Base-by-base conservation (phyloP, 1,140 invertebrate genomes). In the Drosophila suzukii region DNA sequence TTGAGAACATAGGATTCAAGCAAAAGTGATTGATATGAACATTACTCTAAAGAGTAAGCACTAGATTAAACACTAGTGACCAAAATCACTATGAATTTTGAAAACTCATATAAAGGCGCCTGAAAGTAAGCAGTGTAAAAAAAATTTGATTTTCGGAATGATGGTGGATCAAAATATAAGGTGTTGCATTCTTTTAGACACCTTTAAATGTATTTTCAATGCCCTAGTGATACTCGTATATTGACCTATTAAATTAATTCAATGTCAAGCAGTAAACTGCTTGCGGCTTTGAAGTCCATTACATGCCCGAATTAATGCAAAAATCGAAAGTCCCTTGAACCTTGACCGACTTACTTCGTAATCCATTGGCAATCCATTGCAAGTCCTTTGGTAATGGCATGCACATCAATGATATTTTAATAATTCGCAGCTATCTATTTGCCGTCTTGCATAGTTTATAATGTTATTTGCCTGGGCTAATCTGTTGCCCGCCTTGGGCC, bases 331-430 rank as follows among this genome's bases (percentile, higher is more conserved):
- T 15, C 49, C 49, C 49, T 32, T 32, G 10, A 49, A 27, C 57
- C 44, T 59, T 59, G 57, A 39, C 43, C 44, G 17, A 36, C 24
- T 47, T 36, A 2, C 15, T 34, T 27, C 17, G 15, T 11, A 11
- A 44, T 34, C 39, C 39, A 4, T 36, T 39, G 15, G 34, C 12
- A 36, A 53, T 53, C 34, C 38, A 39, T 7, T 7, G 49, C 34
- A 4, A 24, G 46, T 27, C 10, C 8, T 20, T 41, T 34, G 24
- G 2, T 6, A 30, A 34, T 58, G 41, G 41, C 41, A 38, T 58
- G n/a, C 13, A 49, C 13, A 59, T 59, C 44, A 34, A 24, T 49
- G 57, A 49, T 59, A 59, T 59, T 59, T 59, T 49, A 59, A 59
- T 59, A 59, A 49, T 59, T 59, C 30, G 57, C 44, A 49, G 44